A percentile compares a stretch with the other conserved stretches of the same genome.
These are phyloP conservation scores for Odontocerum albicorne DNA, from an alignment of 2,888 invertebrate species.

Conservation along the genomic window DNA sequence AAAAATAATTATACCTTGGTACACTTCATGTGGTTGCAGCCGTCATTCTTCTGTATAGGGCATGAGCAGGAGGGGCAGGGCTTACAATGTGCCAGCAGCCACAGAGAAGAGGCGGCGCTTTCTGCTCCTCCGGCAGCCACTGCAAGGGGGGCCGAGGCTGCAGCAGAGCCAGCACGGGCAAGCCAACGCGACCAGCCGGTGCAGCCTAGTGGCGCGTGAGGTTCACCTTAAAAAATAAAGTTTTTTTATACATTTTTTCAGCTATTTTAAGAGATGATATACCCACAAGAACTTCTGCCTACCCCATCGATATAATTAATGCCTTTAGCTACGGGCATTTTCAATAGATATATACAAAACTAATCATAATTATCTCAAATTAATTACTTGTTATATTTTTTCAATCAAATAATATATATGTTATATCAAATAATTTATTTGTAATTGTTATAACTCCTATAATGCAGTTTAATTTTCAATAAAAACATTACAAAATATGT, in stretches of 20 bases:
- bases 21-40: slow-evolving; percentile 74
- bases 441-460: too few relatives aligned
- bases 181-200: slow-evolving; percentile 65
- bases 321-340: too few relatives aligned
- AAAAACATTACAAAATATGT: too few relatives aligned
- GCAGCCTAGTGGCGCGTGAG: slow-evolving; percentile 69
- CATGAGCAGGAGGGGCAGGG: slow-evolving; percentile 71
- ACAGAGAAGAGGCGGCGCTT: slow-evolving; percentile 65
- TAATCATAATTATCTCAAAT: too few relatives aligned
- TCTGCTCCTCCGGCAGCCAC: slow-evolving; percentile 58
- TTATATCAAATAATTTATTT: too few relatives aligned
- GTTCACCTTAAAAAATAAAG: slow-evolving; percentile 48
- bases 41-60: slow-evolving; percentile 72
- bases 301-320: too few relatives aligned
- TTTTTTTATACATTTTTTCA: not conserved
- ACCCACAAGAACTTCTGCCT: too few relatives aligned
- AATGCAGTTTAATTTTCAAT: too few relatives aligned
- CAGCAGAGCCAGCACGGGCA: slow-evolving; percentile 55
- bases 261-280: too few relatives aligned
- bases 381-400: too few relatives aligned
- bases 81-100: slow-evolving; percentile 71
- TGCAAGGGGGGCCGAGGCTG: slow-evolving; percentile 63
- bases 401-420: too few relatives aligned
- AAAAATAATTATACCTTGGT: slow-evolving; percentile 62
- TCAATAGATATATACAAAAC: too few relatives aligned